These are phyloP conservation scores for Drepana falcataria DNA, from an alignment of 2,888 invertebrate species.

Conservation along the genomic window DNA sequence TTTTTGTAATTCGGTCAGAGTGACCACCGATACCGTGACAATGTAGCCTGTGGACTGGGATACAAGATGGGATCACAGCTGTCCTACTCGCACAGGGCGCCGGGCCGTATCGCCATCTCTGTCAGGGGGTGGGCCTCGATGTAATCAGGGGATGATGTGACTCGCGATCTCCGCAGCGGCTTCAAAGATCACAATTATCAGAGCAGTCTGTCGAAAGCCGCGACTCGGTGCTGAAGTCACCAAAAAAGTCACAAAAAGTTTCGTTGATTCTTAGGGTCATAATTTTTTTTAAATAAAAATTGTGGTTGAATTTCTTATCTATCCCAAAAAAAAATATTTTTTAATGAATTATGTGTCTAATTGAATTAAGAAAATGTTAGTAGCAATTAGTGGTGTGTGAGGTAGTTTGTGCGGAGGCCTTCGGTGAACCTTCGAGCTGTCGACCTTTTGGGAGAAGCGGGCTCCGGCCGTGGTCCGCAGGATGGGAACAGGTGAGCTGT, in stretches of 20 bases:
- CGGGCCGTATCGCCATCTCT: constrained; percentile 33
- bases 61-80: constrained; percentile 81
- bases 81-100: constrained; percentile 42
- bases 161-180: constrained; percentile 75
- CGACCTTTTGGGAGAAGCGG: constrained; percentile 81
- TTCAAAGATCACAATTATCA: constrained; percentile 78
- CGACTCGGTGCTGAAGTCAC: constrained; percentile 68
- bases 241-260: constrained; percentile 51
- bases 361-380: constrained; percentile 1
- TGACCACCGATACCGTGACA: constrained; percentile 67
- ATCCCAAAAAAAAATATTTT: too few relatives aligned
- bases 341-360: too few relatives aligned
- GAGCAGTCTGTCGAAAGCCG: constrained; percentile 77
- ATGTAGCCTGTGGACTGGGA: constrained; percentile 77
- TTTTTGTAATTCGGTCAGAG: constrained; percentile 60
- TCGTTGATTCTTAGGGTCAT: constrained; percentile 26
- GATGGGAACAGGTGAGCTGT: constrained; percentile 84
- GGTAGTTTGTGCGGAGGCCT: constrained; percentile 18
- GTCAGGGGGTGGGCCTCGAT: constrained; percentile 74
- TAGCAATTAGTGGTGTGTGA: constrained; percentile 17
- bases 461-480: constrained; percentile 80
- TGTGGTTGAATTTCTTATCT: too few relatives aligned
- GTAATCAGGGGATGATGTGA: constrained; percentile 79
- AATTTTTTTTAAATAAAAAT: constrained; percentile 7
- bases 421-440: constrained; percentile 56